A percentile compares a stretch with the other conserved stretches of the same genome.
phyloP scores from a whole-genome alignment of 1,140 invertebrate genomes.

The Drosophila biarmipes region DNA sequence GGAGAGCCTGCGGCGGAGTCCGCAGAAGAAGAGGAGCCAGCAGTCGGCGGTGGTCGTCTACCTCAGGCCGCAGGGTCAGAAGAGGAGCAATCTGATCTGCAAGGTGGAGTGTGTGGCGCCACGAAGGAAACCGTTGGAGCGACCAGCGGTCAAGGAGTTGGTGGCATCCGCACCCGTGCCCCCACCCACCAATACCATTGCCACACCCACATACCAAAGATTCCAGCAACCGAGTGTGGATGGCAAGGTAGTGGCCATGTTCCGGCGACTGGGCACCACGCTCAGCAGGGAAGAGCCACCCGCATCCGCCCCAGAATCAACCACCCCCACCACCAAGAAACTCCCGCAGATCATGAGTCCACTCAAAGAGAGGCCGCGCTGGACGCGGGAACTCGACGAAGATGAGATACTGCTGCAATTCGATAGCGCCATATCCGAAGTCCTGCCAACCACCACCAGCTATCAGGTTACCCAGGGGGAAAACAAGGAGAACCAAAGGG shows the following conservation, averaged over 20 bases:
- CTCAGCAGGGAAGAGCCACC: slow-evolving; percentile 40
- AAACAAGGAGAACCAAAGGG: slow-evolving; percentile 2
- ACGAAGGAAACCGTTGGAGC: slow-evolving; percentile 10
- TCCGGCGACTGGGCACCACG: slow-evolving; percentile 75
- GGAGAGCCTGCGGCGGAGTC: slow-evolving; percentile 38
- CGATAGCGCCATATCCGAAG: slow-evolving; percentile 78
- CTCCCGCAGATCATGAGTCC: slow-evolving; percentile 73
- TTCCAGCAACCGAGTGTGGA: slow-evolving; percentile 68
- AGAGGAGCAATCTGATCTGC: slow-evolving; percentile 25
- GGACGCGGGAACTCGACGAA: slow-evolving; percentile 66
- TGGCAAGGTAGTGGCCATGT: slow-evolving; percentile 82
- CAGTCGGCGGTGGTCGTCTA: slow-evolving; percentile 25
- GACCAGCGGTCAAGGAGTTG: slow-evolving; percentile 14
- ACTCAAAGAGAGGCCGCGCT: slow-evolving; percentile 65
- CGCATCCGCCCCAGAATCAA: neutral
- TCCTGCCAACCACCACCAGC: slow-evolving; percentile 61
- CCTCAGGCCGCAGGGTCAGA: slow-evolving; percentile 18
- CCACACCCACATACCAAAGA: slow-evolving; percentile 58
- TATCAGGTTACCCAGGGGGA: slow-evolving; percentile 56
- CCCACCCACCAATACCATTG: slow-evolving; percentile 8
- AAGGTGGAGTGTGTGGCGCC: slow-evolving; percentile 38
- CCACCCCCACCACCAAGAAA: neutral
- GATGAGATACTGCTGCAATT: slow-evolving; percentile 81
- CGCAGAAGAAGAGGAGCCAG: slow-evolving; percentile 28
- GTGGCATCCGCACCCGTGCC: neutral